Conservation (phyloP, 2,113 vertebrate species). For the Rhinoptilus africanus region DNA sequence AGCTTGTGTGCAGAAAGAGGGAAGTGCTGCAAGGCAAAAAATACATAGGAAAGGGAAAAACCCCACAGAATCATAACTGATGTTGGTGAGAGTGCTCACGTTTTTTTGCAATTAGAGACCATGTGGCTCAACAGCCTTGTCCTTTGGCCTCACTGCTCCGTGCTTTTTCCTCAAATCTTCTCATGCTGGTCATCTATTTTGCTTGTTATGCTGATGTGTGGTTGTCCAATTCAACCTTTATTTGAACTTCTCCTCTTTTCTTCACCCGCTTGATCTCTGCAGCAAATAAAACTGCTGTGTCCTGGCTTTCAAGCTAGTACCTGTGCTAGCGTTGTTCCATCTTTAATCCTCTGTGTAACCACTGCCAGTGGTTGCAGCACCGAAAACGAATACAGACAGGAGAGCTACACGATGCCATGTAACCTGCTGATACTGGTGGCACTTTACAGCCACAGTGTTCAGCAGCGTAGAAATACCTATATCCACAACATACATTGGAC, state of each 20-base stretch:
- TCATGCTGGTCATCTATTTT: background rate
- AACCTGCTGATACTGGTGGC: background rate
- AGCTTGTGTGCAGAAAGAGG: background rate
- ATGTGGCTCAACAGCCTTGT: background rate
- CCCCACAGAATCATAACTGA: accelerated
- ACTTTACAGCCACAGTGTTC: background rate
- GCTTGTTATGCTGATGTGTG: background rate
- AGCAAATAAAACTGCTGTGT: background rate
- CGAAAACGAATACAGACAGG: background rate
- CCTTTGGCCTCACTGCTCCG: background rate
- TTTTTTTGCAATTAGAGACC: background rate
- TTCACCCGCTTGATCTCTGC: background rate
- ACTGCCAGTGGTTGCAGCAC: background rate
- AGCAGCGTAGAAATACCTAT: background rate
- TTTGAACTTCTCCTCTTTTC: background rate
- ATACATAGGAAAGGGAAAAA: background rate
- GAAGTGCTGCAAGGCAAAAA: background rate
- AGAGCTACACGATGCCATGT: background rate
- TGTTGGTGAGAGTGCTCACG: accelerated
- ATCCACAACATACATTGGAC: background rate
- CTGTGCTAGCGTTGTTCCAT: background rate
- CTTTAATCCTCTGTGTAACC: background rate
- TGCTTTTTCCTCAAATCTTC: background rate
- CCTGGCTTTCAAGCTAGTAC: background rate
- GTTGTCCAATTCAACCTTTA: background rate